These are phyloP conservation scores for Mesorhabditis belari DNA, from an alignment of 2,888 invertebrate genomes.

Conservation along the genomic window DNA sequence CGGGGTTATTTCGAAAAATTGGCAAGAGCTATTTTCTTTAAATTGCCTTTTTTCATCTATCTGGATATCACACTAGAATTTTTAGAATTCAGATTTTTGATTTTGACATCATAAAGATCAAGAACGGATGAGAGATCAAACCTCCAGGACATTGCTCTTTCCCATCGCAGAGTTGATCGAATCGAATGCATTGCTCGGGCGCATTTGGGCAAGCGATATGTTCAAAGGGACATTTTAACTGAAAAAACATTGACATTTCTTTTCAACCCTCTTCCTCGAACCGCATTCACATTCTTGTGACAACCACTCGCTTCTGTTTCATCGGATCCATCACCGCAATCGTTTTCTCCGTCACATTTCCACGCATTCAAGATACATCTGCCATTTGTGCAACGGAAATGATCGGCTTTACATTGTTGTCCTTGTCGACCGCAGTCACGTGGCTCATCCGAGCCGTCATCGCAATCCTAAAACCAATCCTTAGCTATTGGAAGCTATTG, in stretches of 20 bases:
- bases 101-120: no score
- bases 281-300: conserved; percentile 10
- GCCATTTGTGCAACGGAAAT: conserved; percentile 53
- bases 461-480: conserved; percentile 71
- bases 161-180: conserved; percentile 64
- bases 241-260: not conserved
- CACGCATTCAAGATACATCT: conserved; percentile 52
- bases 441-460: conserved; percentile 84
- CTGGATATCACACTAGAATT: no score
- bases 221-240: not conserved
- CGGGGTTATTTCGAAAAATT: no score
- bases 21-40: no score
- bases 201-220: conserved; percentile 23
- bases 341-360: conserved; percentile 51
- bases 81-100: no score
- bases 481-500: not conserved
- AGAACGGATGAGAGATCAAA: conserved; percentile 55
- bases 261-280: not conserved
- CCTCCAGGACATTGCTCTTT: conserved; percentile 95
- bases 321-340: conserved; percentile 50
- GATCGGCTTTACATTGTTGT: conserved; percentile 41
- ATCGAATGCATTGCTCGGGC: conserved; percentile 67
- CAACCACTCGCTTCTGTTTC: conserved; percentile 43
- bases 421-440: conserved; percentile 27
- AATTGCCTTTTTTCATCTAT: no score